Evolutionary conservation across 2,113 vertebrate genomes (phyloP), one percentile per base, ranked within the genome.

Genomic region (Periophthalmodon schlosseri): DNA sequence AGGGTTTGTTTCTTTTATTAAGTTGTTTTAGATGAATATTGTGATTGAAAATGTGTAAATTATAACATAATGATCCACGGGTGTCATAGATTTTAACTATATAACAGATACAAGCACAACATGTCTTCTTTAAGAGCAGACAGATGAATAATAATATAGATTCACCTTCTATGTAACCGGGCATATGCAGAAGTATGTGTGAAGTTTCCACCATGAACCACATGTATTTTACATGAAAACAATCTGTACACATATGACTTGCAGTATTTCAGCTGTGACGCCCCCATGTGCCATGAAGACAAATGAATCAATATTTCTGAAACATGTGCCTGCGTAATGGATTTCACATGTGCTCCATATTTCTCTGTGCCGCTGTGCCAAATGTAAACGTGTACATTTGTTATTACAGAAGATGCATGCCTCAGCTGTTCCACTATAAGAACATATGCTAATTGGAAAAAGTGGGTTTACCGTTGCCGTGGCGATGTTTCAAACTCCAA

Each of bases 201-300:
- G n/a, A 23, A 24, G 23, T 28, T 28, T 28, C 57, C 9, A 15
- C 23, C 12, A 15, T 33, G 14, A 63, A 63, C 24, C 28, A 34
- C 1, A 34, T 16, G 2, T 34, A 63, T 63, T 63, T 63, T 63
- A 63, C 28, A 39, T 34, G 28, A 36, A 63, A 34, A 33, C 15
- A 18, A 39, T 50, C 11, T 47, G 54, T 14, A 23, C 13, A 34
- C 69, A 67, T 81, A 64, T 68, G 70, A 18, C 50, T 74, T 8
- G 2, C 24, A 74, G 2, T 34, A 74, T 76, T 77, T 74, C 58
- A 82, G 68, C 54, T 34, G 67, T 85, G 74, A 75, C 52, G 67
- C 69, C 75, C 34, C 66, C 63, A 36, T 64, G 61, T 77, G 74
- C 83, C 49, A 64, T 50, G 50, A 10, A 39, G 57, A 61, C 67